A percentile compares a stretch with the other conserved stretches of the same genome.
phyloP scores from a whole-genome alignment of 1,140 invertebrate species.

The Sminthurides bifidus region DNA sequence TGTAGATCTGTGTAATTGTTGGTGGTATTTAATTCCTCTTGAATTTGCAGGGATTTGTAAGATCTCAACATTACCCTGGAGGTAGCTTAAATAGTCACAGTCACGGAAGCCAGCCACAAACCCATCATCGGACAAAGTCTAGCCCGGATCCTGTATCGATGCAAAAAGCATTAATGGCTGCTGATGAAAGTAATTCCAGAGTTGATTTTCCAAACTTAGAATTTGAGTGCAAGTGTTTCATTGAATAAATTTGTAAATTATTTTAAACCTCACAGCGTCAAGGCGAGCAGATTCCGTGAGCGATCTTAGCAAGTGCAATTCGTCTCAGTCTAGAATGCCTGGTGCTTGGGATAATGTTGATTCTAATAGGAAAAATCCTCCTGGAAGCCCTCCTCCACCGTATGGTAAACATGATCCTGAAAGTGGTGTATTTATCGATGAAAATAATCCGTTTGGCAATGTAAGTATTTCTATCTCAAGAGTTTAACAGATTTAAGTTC shows the following conservation, averaged over 20 bases:
- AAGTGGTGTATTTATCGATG: slow-evolving; percentile 9
- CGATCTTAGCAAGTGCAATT: slow-evolving; percentile 21
- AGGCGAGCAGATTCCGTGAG: slow-evolving; percentile 29
- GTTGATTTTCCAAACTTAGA: too few species aligned
- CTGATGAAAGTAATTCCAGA: slow-evolving; percentile 30
- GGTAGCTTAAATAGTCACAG: slow-evolving; percentile 14
- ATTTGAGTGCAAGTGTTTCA: not conserved
- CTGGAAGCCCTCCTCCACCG: slow-evolving; percentile 74
- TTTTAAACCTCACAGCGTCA: slow-evolving; percentile 14
- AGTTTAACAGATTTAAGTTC: too few species aligned
- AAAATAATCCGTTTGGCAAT: slow-evolving; percentile 17
- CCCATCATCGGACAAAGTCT: slow-evolving; percentile 56
- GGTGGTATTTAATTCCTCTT: too few species aligned
- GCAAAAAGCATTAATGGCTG: slow-evolving; percentile 35
- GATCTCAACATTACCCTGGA: not conserved
- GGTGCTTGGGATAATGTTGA: slow-evolving; percentile 22
- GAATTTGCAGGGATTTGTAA: too few species aligned
- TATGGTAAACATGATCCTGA: slow-evolving; percentile 44
- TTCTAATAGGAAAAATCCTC: slow-evolving; percentile 48
- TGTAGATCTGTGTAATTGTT: too few species aligned
- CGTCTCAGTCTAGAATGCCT: slow-evolving; percentile 18
- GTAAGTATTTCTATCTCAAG: too few species aligned
- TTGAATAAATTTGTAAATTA: slow-evolving; percentile 3
- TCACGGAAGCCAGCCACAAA: slow-evolving; percentile 33
- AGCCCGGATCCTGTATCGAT: slow-evolving; percentile 51